Percentiles rank a stretch among this genome's conserved stretches.
These are phyloP conservation scores for Platyscapa corneri DNA, from an alignment of 1,140 invertebrate species.

Conservation along the genomic window DNA sequence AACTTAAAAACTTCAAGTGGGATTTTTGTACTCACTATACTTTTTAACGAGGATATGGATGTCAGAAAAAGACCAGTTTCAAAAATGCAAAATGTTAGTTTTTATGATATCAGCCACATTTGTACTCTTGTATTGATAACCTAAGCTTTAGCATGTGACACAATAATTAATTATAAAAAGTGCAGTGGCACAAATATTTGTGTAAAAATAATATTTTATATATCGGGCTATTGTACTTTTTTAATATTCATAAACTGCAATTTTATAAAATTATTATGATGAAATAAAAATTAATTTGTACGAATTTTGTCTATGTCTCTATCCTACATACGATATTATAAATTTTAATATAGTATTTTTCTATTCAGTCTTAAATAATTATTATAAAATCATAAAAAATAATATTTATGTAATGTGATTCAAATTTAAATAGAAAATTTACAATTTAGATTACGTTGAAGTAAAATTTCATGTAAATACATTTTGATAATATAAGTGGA, in stretches of 20 bases:
- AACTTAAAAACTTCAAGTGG: slow-evolving; percentile 18
- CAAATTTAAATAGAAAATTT: background rate
- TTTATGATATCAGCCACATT: slow-evolving; percentile 53
- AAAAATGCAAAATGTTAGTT: slow-evolving; percentile 55
- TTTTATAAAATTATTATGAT: slow-evolving; percentile 68
- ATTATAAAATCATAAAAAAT: background rate
- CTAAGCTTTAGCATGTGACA: slow-evolving; percentile 44
- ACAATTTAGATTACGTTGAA: background rate
- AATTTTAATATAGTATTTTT: background rate
- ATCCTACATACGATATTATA: background rate
- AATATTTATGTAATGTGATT: background rate
- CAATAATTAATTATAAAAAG: slow-evolving; percentile 54
- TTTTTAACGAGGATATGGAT: slow-evolving; percentile 13
- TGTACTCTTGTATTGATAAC: slow-evolving; percentile 50
- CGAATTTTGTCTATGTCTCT: slow-evolving; percentile 42
- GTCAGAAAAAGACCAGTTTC: slow-evolving; percentile 2
- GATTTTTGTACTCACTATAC: slow-evolving; percentile 5
- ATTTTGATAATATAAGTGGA: too few species aligned
- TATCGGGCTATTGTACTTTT: slow-evolving; percentile 74
- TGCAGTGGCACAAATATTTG: slow-evolving; percentile 65
- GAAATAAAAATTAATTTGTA: slow-evolving; percentile 71
- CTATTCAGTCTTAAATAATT: background rate
- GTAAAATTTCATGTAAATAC: background rate
- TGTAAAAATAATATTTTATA: slow-evolving; percentile 74
- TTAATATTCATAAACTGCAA: slow-evolving; percentile 71